Conservation (phyloP, 2,888 invertebrate species). For the Periphyllus acericola region DNA sequence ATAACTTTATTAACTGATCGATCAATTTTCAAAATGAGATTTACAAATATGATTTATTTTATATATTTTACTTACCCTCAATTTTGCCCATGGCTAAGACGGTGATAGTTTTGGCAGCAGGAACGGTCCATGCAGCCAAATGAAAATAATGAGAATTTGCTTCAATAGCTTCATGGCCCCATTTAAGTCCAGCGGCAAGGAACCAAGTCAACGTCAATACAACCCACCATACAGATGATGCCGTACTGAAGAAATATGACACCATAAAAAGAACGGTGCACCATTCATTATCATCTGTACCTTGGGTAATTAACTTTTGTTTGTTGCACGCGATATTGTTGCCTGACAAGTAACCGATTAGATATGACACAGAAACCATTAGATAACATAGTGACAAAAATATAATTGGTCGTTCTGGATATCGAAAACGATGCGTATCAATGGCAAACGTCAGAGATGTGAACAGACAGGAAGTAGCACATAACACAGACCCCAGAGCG, state of each 20-base stretch:
- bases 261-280: slow-evolving; percentile 97
- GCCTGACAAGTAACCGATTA: slow-evolving; percentile 84
- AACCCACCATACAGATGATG: slow-evolving; percentile 98
- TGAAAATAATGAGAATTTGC: slow-evolving; percentile 97
- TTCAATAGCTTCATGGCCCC: slow-evolving; percentile 98
- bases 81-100: slow-evolving; percentile 95
- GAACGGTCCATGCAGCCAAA: slow-evolving; percentile 97
- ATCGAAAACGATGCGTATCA: slow-evolving; percentile 93
- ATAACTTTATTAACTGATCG: too few species aligned
- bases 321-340: slow-evolving; percentile 86
- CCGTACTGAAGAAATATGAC: slow-evolving; percentile 95
- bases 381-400: slow-evolving; percentile 96
- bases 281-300: slow-evolving; percentile 71
- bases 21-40: too few species aligned
- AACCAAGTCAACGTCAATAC: slow-evolving; percentile 96
- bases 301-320: slow-evolving; percentile 71
- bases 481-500: slow-evolving; percentile 90
- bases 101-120: slow-evolving; percentile 94
- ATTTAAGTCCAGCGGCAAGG: slow-evolving; percentile 93
- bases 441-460: slow-evolving; percentile 92
- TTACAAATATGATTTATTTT: neutral
- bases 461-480: slow-evolving; percentile 90
- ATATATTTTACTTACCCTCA: slow-evolving; percentile 76
- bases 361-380: slow-evolving; percentile 92
- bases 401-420: slow-evolving; percentile 97